phyloP scores from a whole-genome alignment of 2,797 vertebrate species.

The Propithecus deckenii region DNA sequence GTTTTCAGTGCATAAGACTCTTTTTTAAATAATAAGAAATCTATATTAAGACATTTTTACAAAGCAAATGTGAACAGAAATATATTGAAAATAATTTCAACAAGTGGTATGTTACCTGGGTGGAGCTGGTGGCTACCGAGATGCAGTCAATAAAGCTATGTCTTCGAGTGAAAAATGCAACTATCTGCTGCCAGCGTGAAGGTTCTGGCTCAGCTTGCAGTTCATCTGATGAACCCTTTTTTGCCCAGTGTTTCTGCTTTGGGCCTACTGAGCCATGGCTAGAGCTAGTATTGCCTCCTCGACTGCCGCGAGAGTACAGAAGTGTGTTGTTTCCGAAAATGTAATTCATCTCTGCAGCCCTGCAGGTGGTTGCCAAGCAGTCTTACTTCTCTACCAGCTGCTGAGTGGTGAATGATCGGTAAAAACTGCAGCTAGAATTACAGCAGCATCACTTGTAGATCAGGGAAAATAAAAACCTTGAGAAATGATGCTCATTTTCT shows the following conservation, averaged over 20 bases:
- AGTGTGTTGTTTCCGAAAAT: conserved; percentile 98
- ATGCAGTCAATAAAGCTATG: conserved; percentile 98
- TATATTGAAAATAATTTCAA: conserved; percentile 78
- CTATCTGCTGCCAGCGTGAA: conserved; percentile 97
- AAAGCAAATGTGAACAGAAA: conserved; percentile 72
- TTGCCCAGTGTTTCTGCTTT: conserved; percentile 94
- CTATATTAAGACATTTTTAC: conserved; percentile 47
- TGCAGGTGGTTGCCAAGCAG: conserved; percentile 90
- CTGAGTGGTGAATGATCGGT: conserved; percentile 87
- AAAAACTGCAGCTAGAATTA: conserved; percentile 90
- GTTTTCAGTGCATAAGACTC: background rate
- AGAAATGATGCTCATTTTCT: conserved; percentile 81
- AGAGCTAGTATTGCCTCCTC: conserved; percentile 88
- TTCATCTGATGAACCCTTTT: conserved; percentile 93
- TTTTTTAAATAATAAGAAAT: conserved; percentile 51
- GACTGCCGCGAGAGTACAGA: conserved; percentile 92
- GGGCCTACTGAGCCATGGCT: conserved; percentile 90
- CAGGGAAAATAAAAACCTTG: conserved; percentile 84
- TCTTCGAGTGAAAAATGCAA: conserved; percentile 95
- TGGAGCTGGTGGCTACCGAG: conserved; percentile 89
- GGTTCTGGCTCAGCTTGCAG: conserved; percentile 86
- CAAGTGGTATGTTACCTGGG: conserved; percentile 92
- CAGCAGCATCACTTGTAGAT: conserved; percentile 88
- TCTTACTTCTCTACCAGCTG: conserved; percentile 89
- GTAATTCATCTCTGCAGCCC: conserved; percentile 95